Conservation (phyloP, 2,888 invertebrate genomes). For the Phalera bucephala region DNA sequence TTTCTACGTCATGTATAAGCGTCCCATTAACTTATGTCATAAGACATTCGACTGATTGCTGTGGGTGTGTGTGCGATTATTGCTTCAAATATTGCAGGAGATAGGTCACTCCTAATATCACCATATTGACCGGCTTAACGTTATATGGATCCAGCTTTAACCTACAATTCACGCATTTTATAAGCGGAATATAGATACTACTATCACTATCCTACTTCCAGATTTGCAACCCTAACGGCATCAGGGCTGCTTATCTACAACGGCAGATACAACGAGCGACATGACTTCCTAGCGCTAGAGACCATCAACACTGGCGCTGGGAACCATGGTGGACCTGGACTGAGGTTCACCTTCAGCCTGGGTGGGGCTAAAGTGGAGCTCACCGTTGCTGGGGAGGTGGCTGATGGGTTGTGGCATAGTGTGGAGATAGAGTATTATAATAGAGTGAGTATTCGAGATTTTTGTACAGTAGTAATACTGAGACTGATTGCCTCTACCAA, state of each 20-base stretch:
- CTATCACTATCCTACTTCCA: too few relatives aligned
- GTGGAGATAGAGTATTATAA: conserved; percentile 93
- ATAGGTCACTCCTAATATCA: too few relatives aligned
- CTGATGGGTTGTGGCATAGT: conserved; percentile 95
- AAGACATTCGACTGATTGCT: too few relatives aligned
- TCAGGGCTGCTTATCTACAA: conserved; percentile 96
- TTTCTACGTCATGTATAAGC: too few relatives aligned
- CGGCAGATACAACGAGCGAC: conserved; percentile 96
- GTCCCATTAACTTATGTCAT: too few relatives aligned
- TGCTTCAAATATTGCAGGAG: too few relatives aligned
- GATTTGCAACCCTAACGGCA: conserved; percentile 93
- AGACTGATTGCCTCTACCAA: too few relatives aligned
- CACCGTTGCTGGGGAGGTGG: conserved; percentile 87
- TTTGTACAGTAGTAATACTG: background rate
- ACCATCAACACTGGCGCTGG: conserved; percentile 85
- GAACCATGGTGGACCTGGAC: conserved; percentile 65
- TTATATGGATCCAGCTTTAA: too few relatives aligned
- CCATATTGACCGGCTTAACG: too few relatives aligned
- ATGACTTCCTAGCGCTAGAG: conserved; percentile 96
- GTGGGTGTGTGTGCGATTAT: too few relatives aligned
- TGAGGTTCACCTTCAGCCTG: conserved; percentile 94
- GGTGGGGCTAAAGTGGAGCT: conserved; percentile 90
- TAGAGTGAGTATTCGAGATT: conserved; percentile 80
- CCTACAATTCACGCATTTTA: too few relatives aligned
- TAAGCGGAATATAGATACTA: too few relatives aligned